Percentiles rank a stretch among this genome's conserved stretches.
These are phyloP conservation scores for Cydia pomonella DNA, from an alignment of 1,140 invertebrate genomes.

Conservation along the genomic window DNA sequence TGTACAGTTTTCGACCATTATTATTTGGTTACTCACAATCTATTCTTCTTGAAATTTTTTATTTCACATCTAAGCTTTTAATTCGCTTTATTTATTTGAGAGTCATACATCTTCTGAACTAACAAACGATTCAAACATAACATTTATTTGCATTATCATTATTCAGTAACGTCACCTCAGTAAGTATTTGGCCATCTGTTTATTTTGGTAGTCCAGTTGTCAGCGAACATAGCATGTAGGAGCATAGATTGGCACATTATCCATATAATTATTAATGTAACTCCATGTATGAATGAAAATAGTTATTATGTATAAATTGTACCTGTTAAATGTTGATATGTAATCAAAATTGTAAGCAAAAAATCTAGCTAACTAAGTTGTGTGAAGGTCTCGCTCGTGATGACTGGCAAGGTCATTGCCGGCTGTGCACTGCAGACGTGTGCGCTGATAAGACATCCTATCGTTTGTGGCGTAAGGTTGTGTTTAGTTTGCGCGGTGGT, in stretches of 20 bases:
- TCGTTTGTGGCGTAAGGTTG: conserved; percentile 50
- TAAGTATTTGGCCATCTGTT: conserved; percentile 48
- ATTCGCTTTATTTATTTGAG: conserved; percentile 74
- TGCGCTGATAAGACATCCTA: conserved; percentile 42
- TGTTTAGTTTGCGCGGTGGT: conserved; percentile 43
- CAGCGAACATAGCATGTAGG: conserved; percentile 28
- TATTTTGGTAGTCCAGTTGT: conserved; percentile 14
- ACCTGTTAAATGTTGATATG: conserved; percentile 7
- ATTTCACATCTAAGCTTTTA: conserved; percentile 71
- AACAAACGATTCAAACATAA: conserved; percentile 62
- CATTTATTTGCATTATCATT: conserved; percentile 67
- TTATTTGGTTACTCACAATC: conserved; percentile 63
- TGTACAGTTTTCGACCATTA: conserved; percentile 70
- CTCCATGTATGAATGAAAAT: background rate
- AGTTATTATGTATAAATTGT: conserved; percentile 24
- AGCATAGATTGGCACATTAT: conserved; percentile 63
- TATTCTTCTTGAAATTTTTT: conserved; percentile 70
- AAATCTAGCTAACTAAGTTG: conserved; percentile 36
- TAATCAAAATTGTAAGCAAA: conserved; percentile 33
- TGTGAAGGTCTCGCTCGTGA: conserved; percentile 56
- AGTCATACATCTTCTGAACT: conserved; percentile 59
- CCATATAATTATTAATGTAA: conserved; percentile 42
- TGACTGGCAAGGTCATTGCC: conserved; percentile 62
- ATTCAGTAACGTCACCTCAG: conserved; percentile 59
- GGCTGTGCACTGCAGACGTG: conserved; percentile 45